phyloP scores from a whole-genome alignment of 2,888 invertebrate species.

The Lasioglossum calceatum region DNA sequence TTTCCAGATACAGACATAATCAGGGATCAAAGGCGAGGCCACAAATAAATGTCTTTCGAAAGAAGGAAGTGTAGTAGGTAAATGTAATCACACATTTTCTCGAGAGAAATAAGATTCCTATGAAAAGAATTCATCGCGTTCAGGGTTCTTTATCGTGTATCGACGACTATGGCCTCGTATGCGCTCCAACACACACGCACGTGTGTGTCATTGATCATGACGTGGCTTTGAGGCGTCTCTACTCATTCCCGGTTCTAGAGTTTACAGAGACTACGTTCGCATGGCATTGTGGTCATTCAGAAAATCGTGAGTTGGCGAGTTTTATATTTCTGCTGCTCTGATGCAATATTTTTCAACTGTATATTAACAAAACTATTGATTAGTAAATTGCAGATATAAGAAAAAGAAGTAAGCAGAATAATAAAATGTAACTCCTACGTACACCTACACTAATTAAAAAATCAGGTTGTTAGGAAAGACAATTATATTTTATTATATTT shows the following conservation, averaged over 20 bases:
- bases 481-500: constrained; percentile 26
- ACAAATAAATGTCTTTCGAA: neutral
- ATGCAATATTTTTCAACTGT: neutral
- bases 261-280: neutral
- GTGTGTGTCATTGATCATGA: constrained; percentile 43
- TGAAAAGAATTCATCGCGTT: neutral
- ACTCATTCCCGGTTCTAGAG: constrained; percentile 24
- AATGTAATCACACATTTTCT: neutral
- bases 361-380: neutral
- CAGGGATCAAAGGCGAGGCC: neutral
- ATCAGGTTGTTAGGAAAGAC: neutral
- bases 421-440: neutral
- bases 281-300: neutral
- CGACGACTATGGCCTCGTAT: constrained; percentile 49
- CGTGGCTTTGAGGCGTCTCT: constrained; percentile 70
- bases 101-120: neutral
- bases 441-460: neutral
- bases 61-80: neutral
- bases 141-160: constrained; percentile 22
- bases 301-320: neutral
- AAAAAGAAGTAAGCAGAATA: too few relatives aligned
- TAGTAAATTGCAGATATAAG: too few relatives aligned
- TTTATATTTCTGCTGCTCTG: neutral
- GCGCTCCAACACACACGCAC: constrained; percentile 59
- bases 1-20: neutral